Evolutionary conservation across 2,888 invertebrate species (phyloP).

Genomic region (Drosophila suboccidentalis): DNA sequence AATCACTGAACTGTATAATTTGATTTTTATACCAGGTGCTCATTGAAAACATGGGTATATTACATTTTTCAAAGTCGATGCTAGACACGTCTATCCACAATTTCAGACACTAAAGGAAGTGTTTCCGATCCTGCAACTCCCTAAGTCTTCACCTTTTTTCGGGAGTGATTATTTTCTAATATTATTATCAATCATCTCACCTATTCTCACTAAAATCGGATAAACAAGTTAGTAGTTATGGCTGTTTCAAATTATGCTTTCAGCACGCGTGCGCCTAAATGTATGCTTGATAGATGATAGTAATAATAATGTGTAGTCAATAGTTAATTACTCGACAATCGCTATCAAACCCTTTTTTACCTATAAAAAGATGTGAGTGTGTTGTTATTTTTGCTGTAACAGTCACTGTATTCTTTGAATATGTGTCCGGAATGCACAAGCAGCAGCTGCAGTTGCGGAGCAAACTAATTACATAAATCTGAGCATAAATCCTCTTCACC

Average conservation of each 20-base stretch:
- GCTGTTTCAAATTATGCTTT: neutral
- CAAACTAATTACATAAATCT: constrained; percentile 68
- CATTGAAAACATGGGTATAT: neutral
- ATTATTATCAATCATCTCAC: no score
- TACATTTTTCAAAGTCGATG: constrained; percentile 29
- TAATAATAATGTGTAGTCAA: no score
- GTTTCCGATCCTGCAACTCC: no score
- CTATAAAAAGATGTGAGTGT: constrained; percentile 13
- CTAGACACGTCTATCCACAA: neutral
- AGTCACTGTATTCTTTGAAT: constrained; percentile 11
- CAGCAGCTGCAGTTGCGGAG: constrained; percentile 16
- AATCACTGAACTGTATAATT: constrained; percentile 85
- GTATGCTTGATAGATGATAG: no score
- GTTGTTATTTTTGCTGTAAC: constrained; percentile 20
- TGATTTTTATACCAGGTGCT: constrained; percentile 69
- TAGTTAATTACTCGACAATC: no score
- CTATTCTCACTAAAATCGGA: neutral
- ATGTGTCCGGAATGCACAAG: neutral
- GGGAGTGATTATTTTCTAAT: no score
- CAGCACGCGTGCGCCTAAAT: no score
- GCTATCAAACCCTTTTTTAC: no score
- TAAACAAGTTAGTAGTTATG: neutral
- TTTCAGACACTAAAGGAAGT: no score
- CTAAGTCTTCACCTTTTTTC: no score
- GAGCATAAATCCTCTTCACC: constrained; percentile 20